Conservation (phyloP, 2,797 vertebrate genomes). For the Channallabes apus region DNA sequence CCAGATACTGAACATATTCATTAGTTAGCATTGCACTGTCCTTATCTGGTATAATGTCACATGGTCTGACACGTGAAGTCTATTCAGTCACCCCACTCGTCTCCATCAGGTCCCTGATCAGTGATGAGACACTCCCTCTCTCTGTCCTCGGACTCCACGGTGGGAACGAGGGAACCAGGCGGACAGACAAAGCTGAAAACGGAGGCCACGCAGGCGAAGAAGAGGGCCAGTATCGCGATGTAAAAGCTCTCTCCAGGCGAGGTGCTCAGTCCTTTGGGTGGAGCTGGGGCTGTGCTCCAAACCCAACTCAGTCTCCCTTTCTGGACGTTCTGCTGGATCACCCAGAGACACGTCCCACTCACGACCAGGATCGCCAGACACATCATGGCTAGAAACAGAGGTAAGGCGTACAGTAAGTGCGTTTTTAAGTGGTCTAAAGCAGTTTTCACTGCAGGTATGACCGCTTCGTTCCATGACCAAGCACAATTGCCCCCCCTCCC, state of each 20-base stretch:
- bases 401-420: not conserved
- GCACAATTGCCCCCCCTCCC: too few species aligned
- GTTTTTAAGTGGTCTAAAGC: too few species aligned
- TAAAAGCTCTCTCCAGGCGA: conserved; percentile 59
- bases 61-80: not conserved
- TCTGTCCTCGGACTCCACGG: conserved; percentile 35
- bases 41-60: not conserved
- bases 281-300: not conserved
- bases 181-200: conserved; percentile 17
- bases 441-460: too few species aligned
- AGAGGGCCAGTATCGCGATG: conserved; percentile 48
- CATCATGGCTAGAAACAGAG: conserved; percentile 34
- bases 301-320: conserved; percentile 7
- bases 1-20: not conserved
- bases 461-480: too few species aligned
- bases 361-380: conserved; percentile 45
- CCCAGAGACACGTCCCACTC: conserved; percentile 50
- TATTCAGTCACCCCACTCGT: conserved; percentile 28
- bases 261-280: not conserved
- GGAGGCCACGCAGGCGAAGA: conserved; percentile 50
- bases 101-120: not conserved
- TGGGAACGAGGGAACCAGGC: not conserved
- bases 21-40: not conserved
- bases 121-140: conserved; percentile 42
- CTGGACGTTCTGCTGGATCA: conserved; percentile 52